Base-by-base conservation (phyloP, 2,888 invertebrate genomes). In the Parnassius mnemosyne region DNA sequence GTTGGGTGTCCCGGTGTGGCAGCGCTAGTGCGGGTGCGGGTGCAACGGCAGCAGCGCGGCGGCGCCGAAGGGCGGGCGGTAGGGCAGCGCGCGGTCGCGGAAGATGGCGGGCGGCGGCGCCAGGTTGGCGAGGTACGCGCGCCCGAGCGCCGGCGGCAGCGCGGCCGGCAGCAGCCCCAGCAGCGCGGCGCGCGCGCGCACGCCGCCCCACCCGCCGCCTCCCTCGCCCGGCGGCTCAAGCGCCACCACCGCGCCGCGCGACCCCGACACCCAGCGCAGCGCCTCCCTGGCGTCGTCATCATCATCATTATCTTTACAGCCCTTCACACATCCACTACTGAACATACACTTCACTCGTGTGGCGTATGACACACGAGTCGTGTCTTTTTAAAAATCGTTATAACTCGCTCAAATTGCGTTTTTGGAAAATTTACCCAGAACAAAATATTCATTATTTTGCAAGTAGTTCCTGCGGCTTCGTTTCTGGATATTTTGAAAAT, bases 71-170 rank as follows among this genome's bases (percentile, higher is more conserved):
- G 97, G 97, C 69, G 97, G 95, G 75, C 94, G 94, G 90, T 97
- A 98, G 68, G 92, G 92, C 66, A 97, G 94, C 61, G 95, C 95
- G 71, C 95, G 94, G 74, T 95, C 95, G 59, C 92, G 89, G 89
- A 95, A 97, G 73, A 97, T 93, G 9, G 61, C 65, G 69, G 93
- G 91, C 42, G 98, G 97, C 77, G 97, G 93, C 70, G 96, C 96
- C 76, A 97, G 92, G 91, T 97, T 96, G 81, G 96, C 96, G 69
- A 97, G 93, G 91, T 96, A 97, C 71, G 97, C 89, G 83, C 95
- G 95, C 44, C 82, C 73, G 62, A 77, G 74, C 66, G 73, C 55
- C 57, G 71, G 43, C 34, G 70, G 64, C 73, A 78, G 76, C 71
- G 79, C 76, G 16, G 65, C 66, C 65, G 72, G 71, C 68, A 80